These are phyloP conservation scores for Xylocopa sonorina DNA, from an alignment of 1,140 invertebrate genomes.

Conservation along the genomic window DNA sequence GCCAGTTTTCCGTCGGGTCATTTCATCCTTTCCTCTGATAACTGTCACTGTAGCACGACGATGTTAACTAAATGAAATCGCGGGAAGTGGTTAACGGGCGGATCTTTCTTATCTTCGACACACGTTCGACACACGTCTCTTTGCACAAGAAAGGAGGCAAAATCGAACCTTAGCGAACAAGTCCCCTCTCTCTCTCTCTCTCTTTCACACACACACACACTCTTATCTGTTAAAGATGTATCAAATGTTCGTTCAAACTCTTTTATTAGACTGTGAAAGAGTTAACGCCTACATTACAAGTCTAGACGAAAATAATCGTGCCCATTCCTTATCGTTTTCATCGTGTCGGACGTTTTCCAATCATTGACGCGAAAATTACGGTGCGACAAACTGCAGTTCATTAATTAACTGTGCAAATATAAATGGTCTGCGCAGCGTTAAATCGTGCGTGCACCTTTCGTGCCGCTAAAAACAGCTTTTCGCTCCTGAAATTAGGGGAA, in stretches of 20 bases:
- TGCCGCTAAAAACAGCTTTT: neutral
- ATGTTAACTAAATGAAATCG: constrained; percentile 22
- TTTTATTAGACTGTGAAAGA: too few species aligned
- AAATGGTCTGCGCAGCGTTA: neutral
- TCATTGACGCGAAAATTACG: neutral
- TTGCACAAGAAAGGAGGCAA: neutral
- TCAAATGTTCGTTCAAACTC: too few species aligned
- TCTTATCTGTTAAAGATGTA: too few species aligned
- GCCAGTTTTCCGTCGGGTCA: constrained; percentile 3
- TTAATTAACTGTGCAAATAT: neutral
- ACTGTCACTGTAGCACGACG: constrained; percentile 14
- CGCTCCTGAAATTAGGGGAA: neutral
- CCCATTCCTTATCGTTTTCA: too few species aligned
- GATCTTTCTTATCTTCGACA: constrained; percentile 29
- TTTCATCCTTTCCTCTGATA: constrained; percentile 26
- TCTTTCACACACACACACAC: too few species aligned
- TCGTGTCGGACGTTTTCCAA: too few species aligned
- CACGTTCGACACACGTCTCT: neutral
- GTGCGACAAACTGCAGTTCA: too few species aligned
- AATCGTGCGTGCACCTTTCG: neutral
- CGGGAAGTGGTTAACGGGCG: neutral
- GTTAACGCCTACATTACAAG: too few species aligned
- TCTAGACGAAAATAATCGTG: too few species aligned
- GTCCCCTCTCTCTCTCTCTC: too few species aligned
- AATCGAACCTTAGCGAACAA: neutral